Evolutionary conservation across 2,888 invertebrate genomes (phyloP), one percentile per base, ranked within the genome.

Genomic region (Parnassius mnemosyne): DNA sequence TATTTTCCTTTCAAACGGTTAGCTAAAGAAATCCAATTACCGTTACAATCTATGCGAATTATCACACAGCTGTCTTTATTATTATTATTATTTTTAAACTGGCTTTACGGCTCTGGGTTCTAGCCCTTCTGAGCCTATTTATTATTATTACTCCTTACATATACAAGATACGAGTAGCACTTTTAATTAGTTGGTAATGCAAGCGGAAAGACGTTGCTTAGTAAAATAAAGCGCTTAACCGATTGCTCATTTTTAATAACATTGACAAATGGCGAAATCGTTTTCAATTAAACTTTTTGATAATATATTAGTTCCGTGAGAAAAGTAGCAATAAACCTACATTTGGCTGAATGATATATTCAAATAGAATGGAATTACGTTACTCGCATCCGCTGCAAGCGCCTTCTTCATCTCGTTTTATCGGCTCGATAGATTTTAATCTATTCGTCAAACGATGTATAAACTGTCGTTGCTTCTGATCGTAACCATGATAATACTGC

Each of bases 311-410:
- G 89, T 89, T 89, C 89, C 91, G 90, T 91, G 90, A 89, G 91
- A 91, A 90, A 90, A 88, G 84, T 80, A 84, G 89, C 84, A 89
- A 90, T 90, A 91, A 91, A 91, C 91, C 91, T 89, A 91, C 89
- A 88, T 91, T 89, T 79, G 76, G 79, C 72, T 76, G 83, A 85
- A 87, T 89, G 87, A 89, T 89, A 87, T 88, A 91, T 89, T 89
- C 87, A 87, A 86, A 89, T 89, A 85, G 84, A 87, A 87, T 88
- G 81, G 80, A 86, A 83, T 88, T 85, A 85, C 87, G 84, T 86
- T 78, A 79, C 76, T 81, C 79, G 80, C 84, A 88, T 89, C 89
- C 90, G 89, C 79, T 84, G 85, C 82, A 84, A 81, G 85, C 85
- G 81, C 82, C 85, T 85, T 80, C 80, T 78, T 79, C 78, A 73